Base-by-base conservation (phyloP, 2,113 vertebrate species). In the Pampusana beccarii region DNA sequence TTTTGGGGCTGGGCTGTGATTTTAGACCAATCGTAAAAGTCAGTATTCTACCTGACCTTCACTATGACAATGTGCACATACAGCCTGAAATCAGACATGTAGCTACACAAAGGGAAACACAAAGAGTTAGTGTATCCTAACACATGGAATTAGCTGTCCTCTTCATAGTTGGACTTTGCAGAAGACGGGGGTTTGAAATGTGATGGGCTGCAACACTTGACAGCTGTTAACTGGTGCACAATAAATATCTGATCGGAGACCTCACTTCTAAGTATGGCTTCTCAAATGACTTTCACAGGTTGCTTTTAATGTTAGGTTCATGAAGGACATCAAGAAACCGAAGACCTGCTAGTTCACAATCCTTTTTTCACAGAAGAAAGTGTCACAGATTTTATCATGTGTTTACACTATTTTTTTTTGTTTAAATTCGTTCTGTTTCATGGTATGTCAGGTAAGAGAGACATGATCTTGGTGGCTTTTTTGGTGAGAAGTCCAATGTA, bases 201-300 rank as follows among this genome's bases (percentile, higher is more conserved):
- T 65, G 34, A 61, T 34, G 69, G 61, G 34, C 31, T 78, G 26
- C 28, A 80, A 33, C 69, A 14, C 33, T 67, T 74, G 60, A 42
- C 88, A 92, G 25, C 57, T 89, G 11, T 53, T 73, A 67, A 80
- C 16, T 40, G 5, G 13, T 24, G 6, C 17, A 71, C 16, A 86
- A 50, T 88, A 91, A 95, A 96, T 91, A 84, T 74, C 44, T 74
- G 72, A 80, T 71, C 86, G 82, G 74, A 96, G 16, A 73, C 57
- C 34, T 94, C 33, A 56, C 64, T 88, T 33, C 18, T 57, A 60
- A 80, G 15, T 26, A 33, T 64, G 24, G 5, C 34, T 74, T 96
- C 53, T 93, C 26, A 74, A 80, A 83, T 92, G 25, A 71, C 75
- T 31, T 92, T 53, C 18, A 29, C 18, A 34, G 12, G 28, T 67